These are phyloP conservation scores for Nomada ferruginata DNA, from an alignment of 2,888 invertebrate species.

Conservation along the genomic window DNA sequence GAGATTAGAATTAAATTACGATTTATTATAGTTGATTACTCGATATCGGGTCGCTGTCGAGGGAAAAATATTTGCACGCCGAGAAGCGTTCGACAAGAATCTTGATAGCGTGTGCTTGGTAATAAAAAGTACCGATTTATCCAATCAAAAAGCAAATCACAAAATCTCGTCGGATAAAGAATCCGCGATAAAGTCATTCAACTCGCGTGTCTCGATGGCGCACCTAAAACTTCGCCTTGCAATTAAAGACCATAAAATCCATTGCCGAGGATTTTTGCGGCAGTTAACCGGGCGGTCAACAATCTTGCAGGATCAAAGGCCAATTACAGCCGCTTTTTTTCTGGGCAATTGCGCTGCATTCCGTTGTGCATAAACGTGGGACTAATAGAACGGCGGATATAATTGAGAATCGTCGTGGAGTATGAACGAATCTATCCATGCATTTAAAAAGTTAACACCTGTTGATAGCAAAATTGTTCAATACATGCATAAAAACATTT, in stretches of 20 bases:
- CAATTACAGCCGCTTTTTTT: slow-evolving; percentile 21
- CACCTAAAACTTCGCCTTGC: neutral
- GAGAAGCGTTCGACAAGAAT: neutral
- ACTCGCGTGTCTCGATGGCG: slow-evolving; percentile 2
- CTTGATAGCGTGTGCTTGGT: neutral
- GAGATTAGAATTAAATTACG: neutral
- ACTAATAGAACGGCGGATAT: neutral
- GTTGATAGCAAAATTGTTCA: neutral
- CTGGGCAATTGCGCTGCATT: slow-evolving; percentile 17
- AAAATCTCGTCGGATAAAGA: neutral
- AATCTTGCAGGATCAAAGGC: slow-evolving; percentile 19
- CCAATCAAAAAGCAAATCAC: slow-evolving; percentile 11
- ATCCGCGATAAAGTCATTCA: slow-evolving; percentile 20
- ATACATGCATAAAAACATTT: too few species aligned
- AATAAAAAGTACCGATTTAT: neutral
- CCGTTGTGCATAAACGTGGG: slow-evolving; percentile 11
- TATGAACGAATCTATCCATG: neutral
- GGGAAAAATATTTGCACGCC: neutral
- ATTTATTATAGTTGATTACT: neutral
- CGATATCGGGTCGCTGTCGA: neutral
- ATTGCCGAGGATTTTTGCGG: slow-evolving; percentile 7
- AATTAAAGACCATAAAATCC: slow-evolving; percentile 22
- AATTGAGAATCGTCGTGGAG: too few species aligned
- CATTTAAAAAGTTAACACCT: neutral
- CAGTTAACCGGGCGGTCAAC: slow-evolving; percentile 30